Conservation (phyloP, 2,113 vertebrate species). For the Ovibos moschatus region DNA sequence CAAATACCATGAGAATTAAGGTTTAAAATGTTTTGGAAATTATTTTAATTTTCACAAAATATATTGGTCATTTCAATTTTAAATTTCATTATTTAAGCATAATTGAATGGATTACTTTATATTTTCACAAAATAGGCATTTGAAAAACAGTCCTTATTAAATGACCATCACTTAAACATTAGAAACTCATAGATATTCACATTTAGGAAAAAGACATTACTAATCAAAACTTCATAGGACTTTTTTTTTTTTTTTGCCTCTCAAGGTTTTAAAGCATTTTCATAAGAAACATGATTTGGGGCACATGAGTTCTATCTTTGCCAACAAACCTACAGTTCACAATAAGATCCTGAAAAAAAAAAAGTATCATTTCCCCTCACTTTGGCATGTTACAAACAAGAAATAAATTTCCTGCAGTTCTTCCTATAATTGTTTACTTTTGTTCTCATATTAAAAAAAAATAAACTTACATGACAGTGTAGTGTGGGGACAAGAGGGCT, state of each 20-base stretch:
- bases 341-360: background rate
- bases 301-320: background rate
- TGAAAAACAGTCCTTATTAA: background rate
- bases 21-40: background rate
- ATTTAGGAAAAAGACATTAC: background rate
- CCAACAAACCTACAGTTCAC: background rate
- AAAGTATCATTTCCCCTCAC: background rate
- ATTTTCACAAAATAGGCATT: background rate
- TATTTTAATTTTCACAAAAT: background rate
- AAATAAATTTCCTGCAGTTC: background rate
- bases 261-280: background rate
- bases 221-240: background rate
- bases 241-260: background rate
- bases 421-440: background rate
- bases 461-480: background rate
- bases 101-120: background rate
- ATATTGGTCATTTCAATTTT: background rate
- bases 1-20: background rate
- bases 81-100: background rate
- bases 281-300: background rate
- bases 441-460: background rate
- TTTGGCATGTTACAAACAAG: background rate
- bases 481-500: background rate
- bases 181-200: background rate
- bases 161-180: background rate